A percentile compares a stretch with the other conserved stretches of the same genome.
Evolutionary conservation across 2,113 vertebrate genomes (phyloP).

Genomic region (Tyto alba): DNA sequence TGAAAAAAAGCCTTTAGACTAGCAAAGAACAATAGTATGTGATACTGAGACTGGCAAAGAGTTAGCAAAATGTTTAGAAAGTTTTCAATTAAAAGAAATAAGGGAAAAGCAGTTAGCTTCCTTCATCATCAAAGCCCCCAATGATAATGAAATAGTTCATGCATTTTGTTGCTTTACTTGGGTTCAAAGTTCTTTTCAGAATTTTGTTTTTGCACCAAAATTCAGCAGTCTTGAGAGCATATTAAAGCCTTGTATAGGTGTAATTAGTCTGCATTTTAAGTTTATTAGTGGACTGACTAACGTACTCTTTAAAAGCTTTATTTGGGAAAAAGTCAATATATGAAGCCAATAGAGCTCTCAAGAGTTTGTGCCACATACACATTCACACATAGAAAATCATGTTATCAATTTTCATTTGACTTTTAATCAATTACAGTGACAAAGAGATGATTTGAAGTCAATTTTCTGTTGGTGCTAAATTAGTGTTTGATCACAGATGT

Average conservation of each 20-base stretch:
- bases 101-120: not conserved
- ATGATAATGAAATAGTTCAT: not conserved
- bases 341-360: slow-evolving; percentile 67
- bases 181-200: slow-evolving; percentile 22
- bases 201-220: slow-evolving; percentile 9
- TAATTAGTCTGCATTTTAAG: slow-evolving; percentile 76
- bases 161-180: not conserved
- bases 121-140: not conserved
- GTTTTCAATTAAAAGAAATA: not conserved
- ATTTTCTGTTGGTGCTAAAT: slow-evolving; percentile 81
- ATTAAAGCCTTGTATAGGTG: slow-evolving; percentile 60
- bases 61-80: not conserved
- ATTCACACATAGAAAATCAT: slow-evolving; percentile 75
- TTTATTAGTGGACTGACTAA: slow-evolving; percentile 77
- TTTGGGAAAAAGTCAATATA: slow-evolving; percentile 76
- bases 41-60: not conserved
- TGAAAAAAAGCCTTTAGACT: not conserved
- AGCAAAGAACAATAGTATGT: not conserved
- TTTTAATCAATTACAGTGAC: slow-evolving; percentile 91
- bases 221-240: not conserved
- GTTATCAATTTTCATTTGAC: slow-evolving; percentile 95
- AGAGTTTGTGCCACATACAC: slow-evolving; percentile 63
- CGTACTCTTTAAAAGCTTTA: slow-evolving; percentile 77
- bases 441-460: slow-evolving; percentile 93
- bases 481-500: slow-evolving; percentile 73